These are phyloP conservation scores for Ifrita kowaldi DNA, from an alignment of 2,113 vertebrate species.

Conservation along the genomic window DNA sequence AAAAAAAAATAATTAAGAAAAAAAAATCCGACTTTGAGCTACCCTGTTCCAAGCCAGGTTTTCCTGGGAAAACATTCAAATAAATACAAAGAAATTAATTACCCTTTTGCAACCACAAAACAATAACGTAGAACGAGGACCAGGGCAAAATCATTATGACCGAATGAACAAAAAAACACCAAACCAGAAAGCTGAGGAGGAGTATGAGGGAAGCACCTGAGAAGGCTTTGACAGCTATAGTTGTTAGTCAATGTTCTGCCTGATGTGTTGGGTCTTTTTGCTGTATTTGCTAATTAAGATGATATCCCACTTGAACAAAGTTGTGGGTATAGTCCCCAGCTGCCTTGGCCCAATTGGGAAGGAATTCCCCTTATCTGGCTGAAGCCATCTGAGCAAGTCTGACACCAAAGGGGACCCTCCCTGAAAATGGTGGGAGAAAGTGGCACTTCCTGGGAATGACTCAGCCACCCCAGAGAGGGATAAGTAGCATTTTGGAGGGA, in stretches of 20 bases:
- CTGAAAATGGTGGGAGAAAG: not conserved
- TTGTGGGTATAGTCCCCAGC: not conserved
- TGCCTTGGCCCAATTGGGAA: not conserved
- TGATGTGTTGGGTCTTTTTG: not conserved
- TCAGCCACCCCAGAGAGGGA: not conserved
- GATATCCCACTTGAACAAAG: not conserved
- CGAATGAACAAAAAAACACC: not conserved
- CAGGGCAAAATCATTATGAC: not conserved
- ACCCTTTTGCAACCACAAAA: not conserved
- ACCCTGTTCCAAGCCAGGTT: not conserved
- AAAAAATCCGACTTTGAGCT: not conserved
- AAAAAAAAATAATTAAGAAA: too few species aligned
- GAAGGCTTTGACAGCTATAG: not conserved
- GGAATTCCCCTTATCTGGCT: not conserved
- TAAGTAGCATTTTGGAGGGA: not conserved
- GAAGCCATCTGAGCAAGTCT: not conserved
- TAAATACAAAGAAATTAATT: not conserved
- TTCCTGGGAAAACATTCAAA: not conserved
- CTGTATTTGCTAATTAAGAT: not conserved
- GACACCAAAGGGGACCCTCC: not conserved
- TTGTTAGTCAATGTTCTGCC: not conserved
- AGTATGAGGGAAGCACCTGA: rapidly evolving
- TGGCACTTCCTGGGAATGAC: not conserved
- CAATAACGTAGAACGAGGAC: rapidly evolving
- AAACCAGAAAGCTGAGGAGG: not conserved